A percentile compares a stretch with the other conserved stretches of the same genome.
These are phyloP conservation scores for Carollia perspicillata DNA, from an alignment of 2,113 vertebrate genomes.

Conservation along the genomic window DNA sequence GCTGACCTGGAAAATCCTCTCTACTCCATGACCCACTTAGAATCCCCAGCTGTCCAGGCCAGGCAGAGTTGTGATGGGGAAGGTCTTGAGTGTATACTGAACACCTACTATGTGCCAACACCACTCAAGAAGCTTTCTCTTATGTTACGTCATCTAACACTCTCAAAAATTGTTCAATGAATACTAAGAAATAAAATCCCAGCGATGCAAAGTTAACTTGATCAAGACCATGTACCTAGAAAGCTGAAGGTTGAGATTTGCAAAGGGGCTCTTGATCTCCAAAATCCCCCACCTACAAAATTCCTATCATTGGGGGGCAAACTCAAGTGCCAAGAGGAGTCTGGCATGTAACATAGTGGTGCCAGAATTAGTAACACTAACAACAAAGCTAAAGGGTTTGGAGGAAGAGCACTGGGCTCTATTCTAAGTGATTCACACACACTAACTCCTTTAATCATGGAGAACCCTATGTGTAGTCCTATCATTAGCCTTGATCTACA, in stretches of 20 bases:
- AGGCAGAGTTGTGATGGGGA: neutral
- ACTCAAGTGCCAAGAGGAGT: neutral
- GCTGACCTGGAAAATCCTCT: slow-evolving; percentile 42
- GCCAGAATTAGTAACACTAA: neutral
- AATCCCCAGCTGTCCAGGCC: slow-evolving; percentile 30
- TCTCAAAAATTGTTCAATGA: neutral
- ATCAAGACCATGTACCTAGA: neutral
- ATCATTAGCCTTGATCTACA: neutral
- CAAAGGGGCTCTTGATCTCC: neutral
- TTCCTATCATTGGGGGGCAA: rapidly evolving
- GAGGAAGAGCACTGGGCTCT: neutral
- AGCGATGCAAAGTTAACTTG: neutral
- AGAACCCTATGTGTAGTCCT: neutral
- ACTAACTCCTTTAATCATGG: neutral
- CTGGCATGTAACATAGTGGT: neutral
- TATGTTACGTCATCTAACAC: neutral
- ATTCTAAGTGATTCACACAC: neutral
- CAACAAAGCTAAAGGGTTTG: neutral
- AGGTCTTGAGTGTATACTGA: neutral
- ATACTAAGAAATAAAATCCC: neutral
- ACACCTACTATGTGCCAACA: neutral
- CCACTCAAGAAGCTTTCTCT: neutral
- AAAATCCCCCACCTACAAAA: neutral
- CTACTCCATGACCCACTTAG: neutral
- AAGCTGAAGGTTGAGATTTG: neutral